A percentile compares a stretch with the other conserved stretches of the same genome.
Evolutionary conservation across 2,888 invertebrate species (phyloP).

Genomic region (Megaustenia siamemsis): DNA sequence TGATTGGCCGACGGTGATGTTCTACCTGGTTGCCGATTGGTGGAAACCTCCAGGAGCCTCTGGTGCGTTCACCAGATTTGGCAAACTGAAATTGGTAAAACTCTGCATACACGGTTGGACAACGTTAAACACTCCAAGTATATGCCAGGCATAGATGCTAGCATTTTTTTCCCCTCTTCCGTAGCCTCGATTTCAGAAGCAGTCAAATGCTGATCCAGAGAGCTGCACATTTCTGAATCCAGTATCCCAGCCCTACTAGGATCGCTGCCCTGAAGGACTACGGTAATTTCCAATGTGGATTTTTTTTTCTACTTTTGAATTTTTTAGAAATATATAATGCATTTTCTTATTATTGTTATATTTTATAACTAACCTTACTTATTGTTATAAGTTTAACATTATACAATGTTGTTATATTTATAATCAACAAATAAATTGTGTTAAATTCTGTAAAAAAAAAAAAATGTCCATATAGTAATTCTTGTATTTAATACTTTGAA

Average conservation of each 20-base stretch:
- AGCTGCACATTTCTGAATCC: neutral
- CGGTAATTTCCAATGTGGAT: neutral
- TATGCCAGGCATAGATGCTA: slow-evolving; percentile 9
- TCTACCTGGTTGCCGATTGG: slow-evolving; percentile 41
- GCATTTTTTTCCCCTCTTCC: neutral
- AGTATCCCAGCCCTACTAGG: slow-evolving; percentile 2
- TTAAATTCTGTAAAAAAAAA: too few species aligned
- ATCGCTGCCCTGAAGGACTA: neutral
- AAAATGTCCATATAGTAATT: too few species aligned
- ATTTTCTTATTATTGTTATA: too few species aligned
- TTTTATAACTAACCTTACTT: neutral
- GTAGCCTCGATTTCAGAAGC: slow-evolving; percentile 32
- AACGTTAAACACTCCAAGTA: slow-evolving; percentile 35
- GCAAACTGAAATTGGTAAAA: slow-evolving; percentile 76
- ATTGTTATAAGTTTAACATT: too few species aligned
- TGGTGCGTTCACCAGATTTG: slow-evolving; percentile 64
- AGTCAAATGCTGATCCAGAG: neutral
- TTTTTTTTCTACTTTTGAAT: too few species aligned
- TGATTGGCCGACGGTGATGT: slow-evolving; percentile 37
- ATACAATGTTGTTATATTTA: too few species aligned
- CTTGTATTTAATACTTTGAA: too few species aligned
- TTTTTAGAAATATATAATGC: too few species aligned
- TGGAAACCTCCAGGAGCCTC: slow-evolving; percentile 49
- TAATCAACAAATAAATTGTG: too few species aligned
- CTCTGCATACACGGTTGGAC: slow-evolving; percentile 59